Evolutionary conservation across 2,113 vertebrate genomes (phyloP).

Genomic region (Festucalex cinctus): DNA sequence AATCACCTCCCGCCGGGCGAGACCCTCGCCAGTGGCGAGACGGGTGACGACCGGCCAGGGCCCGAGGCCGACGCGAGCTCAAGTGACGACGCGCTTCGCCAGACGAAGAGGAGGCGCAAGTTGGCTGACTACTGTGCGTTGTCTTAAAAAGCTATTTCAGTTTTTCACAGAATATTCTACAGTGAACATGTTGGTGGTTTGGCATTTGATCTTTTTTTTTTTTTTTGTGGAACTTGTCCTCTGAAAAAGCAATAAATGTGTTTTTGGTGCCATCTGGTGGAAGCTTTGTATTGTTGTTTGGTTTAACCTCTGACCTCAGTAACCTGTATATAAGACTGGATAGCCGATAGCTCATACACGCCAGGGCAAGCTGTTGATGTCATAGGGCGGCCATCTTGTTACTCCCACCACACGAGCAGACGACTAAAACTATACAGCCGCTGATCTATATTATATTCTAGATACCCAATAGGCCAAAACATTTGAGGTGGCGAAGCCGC

Average conservation of each 20-base stretch:
- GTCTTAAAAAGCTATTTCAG: no score
- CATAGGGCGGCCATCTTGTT: no score
- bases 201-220: no score
- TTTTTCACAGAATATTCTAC: neutral
- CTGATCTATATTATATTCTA: no score
- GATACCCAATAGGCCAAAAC: no score
- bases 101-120: conserved; percentile 41
- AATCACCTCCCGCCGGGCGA: conserved; percentile 72
- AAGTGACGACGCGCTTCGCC: neutral
- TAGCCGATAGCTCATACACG: no score
- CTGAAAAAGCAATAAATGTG: neutral
- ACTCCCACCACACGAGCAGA: no score
- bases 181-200: neutral
- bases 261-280: neutral
- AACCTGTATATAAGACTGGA: no score
- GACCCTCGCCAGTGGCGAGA: neutral
- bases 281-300: neutral
- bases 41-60: neutral
- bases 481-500: no score
- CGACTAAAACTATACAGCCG: no score
- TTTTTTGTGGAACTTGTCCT: neutral
- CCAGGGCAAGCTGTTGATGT: no score
- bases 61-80: neutral
- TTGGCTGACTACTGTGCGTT: conserved; percentile 44
- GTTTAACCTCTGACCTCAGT: no score